A percentile compares a stretch with the other conserved stretches of the same genome.
phyloP scores from a whole-genome alignment of 1,140 invertebrate species.

The Zaprionus davidi region DNA sequence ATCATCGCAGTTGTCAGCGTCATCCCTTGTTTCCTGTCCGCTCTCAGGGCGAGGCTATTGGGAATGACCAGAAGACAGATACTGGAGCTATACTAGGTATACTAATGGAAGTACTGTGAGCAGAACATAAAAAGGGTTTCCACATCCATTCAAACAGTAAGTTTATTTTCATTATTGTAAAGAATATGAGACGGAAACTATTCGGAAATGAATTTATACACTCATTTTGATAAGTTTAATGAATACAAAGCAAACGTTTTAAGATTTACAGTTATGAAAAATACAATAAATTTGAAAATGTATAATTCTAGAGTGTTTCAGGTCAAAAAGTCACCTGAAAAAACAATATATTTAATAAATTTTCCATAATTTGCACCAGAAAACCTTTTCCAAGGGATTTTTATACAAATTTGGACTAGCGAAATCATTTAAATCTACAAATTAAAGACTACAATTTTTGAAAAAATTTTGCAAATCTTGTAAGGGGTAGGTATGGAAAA shows the following conservation, averaged over 20 bases:
- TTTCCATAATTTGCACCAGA: too few relatives aligned
- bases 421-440: not conserved
- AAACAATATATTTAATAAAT: too few relatives aligned
- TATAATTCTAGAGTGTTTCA: not conserved
- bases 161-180: not conserved
- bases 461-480: not conserved
- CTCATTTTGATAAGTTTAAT: too few relatives aligned
- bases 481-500: not conserved
- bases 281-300: not conserved
- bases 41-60: not conserved
- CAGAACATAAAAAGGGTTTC: not conserved
- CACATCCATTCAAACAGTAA: not conserved
- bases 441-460: not conserved
- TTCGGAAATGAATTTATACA: not conserved
- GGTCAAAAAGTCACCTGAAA: not conserved
- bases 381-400: not conserved
- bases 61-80: not conserved
- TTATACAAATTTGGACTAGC: not conserved
- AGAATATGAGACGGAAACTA: not conserved
- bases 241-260: too few relatives aligned
- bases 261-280: too few relatives aligned
- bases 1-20: conserved; percentile 14
- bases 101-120: not conserved
- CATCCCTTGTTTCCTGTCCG: conserved; percentile 9
- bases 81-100: not conserved